Conservation (phyloP, 2,888 invertebrate genomes). For the Strigamia transsilvanica region DNA sequence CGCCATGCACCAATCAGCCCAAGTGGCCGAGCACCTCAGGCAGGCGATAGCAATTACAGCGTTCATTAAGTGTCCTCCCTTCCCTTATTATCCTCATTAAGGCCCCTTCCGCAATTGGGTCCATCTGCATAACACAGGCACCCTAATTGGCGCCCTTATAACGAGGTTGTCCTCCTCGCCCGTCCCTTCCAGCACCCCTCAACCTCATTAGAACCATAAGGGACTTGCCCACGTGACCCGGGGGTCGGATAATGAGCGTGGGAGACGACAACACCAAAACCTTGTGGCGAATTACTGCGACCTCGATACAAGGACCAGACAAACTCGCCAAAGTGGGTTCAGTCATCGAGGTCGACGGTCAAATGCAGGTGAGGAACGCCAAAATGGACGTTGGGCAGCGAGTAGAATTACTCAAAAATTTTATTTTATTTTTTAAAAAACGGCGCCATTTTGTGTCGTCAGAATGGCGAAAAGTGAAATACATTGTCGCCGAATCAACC, state of each 20-base stretch:
- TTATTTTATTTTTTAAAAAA: no score
- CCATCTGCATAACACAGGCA: slow-evolving; percentile 54
- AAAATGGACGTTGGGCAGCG: neutral
- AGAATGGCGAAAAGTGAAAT: no score
- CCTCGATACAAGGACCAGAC: slow-evolving; percentile 32
- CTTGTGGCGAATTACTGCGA: slow-evolving; percentile 31
- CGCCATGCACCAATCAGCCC: slow-evolving; percentile 42
- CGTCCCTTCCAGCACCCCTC: neutral
- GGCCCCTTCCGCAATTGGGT: slow-evolving; percentile 54
- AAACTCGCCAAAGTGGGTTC: slow-evolving; percentile 21
- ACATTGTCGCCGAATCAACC: no score
- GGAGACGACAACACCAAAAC: slow-evolving; percentile 43
- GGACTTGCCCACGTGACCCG: slow-evolving; percentile 42
- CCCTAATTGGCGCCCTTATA: slow-evolving; percentile 52
- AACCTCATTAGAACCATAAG: slow-evolving; percentile 31
- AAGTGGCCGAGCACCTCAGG: slow-evolving; percentile 49
- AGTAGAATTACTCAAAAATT: no score
- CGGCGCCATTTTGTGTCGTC: no score
- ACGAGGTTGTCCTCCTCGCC: neutral
- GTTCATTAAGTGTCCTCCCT: slow-evolving; percentile 54
- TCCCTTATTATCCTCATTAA: slow-evolving; percentile 54
- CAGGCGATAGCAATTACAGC: slow-evolving; percentile 51
- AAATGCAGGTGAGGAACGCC: neutral
- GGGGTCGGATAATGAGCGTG: slow-evolving; percentile 47
- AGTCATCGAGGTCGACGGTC: slow-evolving; percentile 15